Evolutionary conservation across 2,888 invertebrate genomes (phyloP), one percentile per base, ranked within the genome.

Genomic region (Schizaphis graminum): DNA sequence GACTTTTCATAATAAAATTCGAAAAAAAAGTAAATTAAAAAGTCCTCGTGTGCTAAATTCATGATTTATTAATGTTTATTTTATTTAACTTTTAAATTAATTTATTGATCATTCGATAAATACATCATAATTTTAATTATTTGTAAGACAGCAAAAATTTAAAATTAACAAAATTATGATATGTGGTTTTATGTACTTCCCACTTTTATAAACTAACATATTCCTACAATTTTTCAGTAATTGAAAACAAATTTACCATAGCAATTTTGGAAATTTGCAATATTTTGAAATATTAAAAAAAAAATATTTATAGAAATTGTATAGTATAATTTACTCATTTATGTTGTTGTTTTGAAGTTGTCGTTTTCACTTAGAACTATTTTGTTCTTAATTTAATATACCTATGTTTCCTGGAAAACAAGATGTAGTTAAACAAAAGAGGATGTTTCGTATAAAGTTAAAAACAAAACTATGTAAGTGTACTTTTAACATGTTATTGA

Each of bases 241-340:
- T 28, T 28, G 28, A 61, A 61, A 61, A 28, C 11, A 3, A 11
- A 28, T 11, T 61, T 61, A 61, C 11, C 11, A 0, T 3, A 13
- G 0, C 0, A 3, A 61, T 28, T 28, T 3, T 5, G 3, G 0
- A 5, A 13, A 67, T n/a, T 67, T 13, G n/a, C 11, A 11, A 61
- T 16, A 61, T 28, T 28, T 61, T 0, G 28, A 3, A 28, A 61
- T 28, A 61, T 61, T 11, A 28, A 28, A 10, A 61, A 61, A 61
- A 61, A 61, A 28, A 28, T 3, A 57, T 57, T 57, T 10, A 28
- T 28, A 28, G 24, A 61, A 28, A 61, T 28, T 28, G 28, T 61
- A 28, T 28, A 28, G 10, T 10, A 61, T 3, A 61, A 24, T 28
- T 28, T 0, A 61, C 61, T 11, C 0, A 61, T 28, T 28, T 61